These are phyloP conservation scores for Nycteola revayana DNA, from an alignment of 2,888 invertebrate species.

Conservation along the genomic window DNA sequence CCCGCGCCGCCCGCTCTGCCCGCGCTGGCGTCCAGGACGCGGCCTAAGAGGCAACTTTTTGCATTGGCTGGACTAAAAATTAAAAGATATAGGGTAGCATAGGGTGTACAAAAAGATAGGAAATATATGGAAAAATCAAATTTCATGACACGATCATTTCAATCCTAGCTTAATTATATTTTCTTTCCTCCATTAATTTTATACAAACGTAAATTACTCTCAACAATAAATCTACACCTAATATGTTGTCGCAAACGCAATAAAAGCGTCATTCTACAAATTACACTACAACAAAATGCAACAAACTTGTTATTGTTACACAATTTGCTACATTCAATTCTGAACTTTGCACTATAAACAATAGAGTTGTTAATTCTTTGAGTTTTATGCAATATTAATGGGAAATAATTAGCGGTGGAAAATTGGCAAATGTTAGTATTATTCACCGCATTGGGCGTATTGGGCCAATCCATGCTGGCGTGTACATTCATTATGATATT, in stretches of 20 bases:
- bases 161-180: too few relatives aligned
- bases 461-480: slow-evolving; percentile 20
- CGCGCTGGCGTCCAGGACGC: too few relatives aligned
- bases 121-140: slow-evolving; percentile 17
- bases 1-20: too few relatives aligned
- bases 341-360: slow-evolving; percentile 16
- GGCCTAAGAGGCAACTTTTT: too few relatives aligned
- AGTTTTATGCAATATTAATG: slow-evolving; percentile 16
- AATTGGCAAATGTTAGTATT: slow-evolving; percentile 30
- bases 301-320: slow-evolving; percentile 17
- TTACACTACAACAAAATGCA: slow-evolving; percentile 26
- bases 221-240: slow-evolving; percentile 21
- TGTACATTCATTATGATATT: slow-evolving; percentile 22
- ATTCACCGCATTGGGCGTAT: slow-evolving; percentile 31
- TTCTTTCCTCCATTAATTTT: slow-evolving; percentile 1
- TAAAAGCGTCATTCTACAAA: slow-evolving; percentile 25
- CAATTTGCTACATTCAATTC: slow-evolving; percentile 19
- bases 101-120: too few relatives aligned
- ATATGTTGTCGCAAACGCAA: slow-evolving; percentile 22
- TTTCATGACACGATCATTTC: slow-evolving; percentile 17
- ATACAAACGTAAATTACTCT: slow-evolving; percentile 5
- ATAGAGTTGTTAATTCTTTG: slow-evolving; percentile 18
- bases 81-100: too few relatives aligned
- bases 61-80: too few relatives aligned
- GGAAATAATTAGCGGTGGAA: slow-evolving; percentile 29